Base-by-base conservation (phyloP, 1,140 invertebrate species). In the Bombus superbus region DNA sequence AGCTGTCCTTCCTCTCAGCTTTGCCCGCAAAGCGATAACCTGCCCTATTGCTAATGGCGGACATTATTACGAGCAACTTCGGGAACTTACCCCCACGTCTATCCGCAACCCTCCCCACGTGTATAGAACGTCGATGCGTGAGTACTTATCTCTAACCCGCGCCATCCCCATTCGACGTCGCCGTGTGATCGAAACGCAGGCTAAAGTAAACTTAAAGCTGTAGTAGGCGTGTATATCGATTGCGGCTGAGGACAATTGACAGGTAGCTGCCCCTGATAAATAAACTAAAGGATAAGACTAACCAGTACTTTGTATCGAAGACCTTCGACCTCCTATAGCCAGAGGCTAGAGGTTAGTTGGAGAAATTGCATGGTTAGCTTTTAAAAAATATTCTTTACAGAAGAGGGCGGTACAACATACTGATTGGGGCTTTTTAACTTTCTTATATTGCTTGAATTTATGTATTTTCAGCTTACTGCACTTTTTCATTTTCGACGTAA, bases 61-160 rank as follows among this genome's bases (percentile, higher is more conserved):
- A 90, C 89, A 90, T 93, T 92, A 94, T 93, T 93, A 92, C 88
- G 85, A 85, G 86, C 88, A 93, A 93, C 92, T 93, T 93, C 83
- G 89, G 82, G 89, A 93, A 93, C 88, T 92, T 89, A 89, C 64
- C 72, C 42, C 32, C 59, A 53, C 77, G 18, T 68, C 42, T 66
- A 59, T 69, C 47, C 66, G 25, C 32, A 57, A 62, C 53, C 72
- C 62, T 40, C 72, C 82, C 73, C 81, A 76, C 82, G 77, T 89
- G 86, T 89, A 90, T 91, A 88, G 90, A 90, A 86, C 85, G 66
- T 86, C 89, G 69, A 87, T 89, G 88, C 87, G 89, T 53, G 22
- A 53, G 47, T 90, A 85, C 81, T 89, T 90, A 90, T 89, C 87
- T 85, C 72, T 81, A 82, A 59, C 35, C 88, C 57, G 18, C 71